Evolutionary conservation across 1,140 invertebrate species (phyloP), one percentile per base, ranked within the genome.

Genomic region (Trinorchestia longiramus): DNA sequence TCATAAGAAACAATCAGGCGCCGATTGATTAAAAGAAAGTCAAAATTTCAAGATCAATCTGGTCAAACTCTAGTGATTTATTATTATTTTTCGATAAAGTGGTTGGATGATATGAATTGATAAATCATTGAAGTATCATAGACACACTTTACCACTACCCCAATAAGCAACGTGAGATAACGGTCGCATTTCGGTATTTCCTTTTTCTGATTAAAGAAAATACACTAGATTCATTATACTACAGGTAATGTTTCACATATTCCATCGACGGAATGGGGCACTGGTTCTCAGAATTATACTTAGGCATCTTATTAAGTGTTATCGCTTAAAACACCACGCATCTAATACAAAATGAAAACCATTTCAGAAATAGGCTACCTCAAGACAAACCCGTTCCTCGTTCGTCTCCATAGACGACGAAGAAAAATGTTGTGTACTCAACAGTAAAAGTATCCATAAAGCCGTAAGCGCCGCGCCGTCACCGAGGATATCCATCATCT

Each of bases 381-480:
- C 28, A 77, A 1, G 62, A 77, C 62, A 77, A 28, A 77, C 11
- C 62, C 62, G 62, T 77, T 53, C 28, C 62, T 77, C 36, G 11
- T 28, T 15, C 8, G 88, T 90, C 88, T 90, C 41, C 8, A 43
- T 90, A 42, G 43, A 90, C 41, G 88, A 41, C 4, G 88, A 15
- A 90, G 41, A 43, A 90, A 90, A 15, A 41, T 90, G 41, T 41
- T 43, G 41, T 41, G 88, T 42, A 11, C 88, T 90, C 88, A 90
- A 42, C n/a, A 90, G 88, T 90, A 90, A 42, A 3, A 90, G 36
- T 90, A 90, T 90, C n/a, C 88, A 90, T 90, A 90, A 90, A 90
- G 43, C 88, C 88, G n/a, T 43, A 28, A 90, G 88, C n/a, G 43
- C 88, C 4, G 88, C 36, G n/a, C 88, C 43, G 41, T 90, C 88